Conservation (phyloP, 2,113 vertebrate genomes). For the Acinonyx jubatus region DNA sequence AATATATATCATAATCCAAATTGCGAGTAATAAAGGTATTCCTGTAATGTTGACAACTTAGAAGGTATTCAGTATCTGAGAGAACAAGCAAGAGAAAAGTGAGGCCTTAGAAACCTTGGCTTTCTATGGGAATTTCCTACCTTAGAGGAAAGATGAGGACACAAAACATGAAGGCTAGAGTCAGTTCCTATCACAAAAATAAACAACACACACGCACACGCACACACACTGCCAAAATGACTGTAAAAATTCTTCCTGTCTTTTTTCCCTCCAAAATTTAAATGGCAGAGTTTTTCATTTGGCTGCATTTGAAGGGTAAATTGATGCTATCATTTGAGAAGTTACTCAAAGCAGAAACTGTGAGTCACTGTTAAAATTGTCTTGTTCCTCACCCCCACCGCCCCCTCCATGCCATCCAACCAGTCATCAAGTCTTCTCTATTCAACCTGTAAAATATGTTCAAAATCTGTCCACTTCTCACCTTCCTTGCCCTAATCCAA, state of each 20-base stretch:
- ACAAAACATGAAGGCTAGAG: not conserved
- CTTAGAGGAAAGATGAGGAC: not conserved
- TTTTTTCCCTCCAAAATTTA: not conserved
- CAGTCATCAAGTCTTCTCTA: not conserved
- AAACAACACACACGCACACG: not conserved
- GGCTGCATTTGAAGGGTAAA: not conserved
- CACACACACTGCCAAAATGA: not conserved
- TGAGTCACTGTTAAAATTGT: rapidly evolving
- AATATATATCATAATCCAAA: not conserved
- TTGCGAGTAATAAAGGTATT: not conserved
- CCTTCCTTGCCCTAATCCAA: not conserved
- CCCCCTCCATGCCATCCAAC: not conserved
- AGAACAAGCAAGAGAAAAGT: not conserved
- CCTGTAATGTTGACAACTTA: not conserved
- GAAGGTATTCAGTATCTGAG: not conserved
- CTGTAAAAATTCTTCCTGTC: not conserved
- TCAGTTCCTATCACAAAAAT: not conserved
- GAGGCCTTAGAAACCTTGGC: not conserved
- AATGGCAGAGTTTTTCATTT: not conserved
- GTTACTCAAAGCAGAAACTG: not conserved
- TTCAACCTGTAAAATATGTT: not conserved
- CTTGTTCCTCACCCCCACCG: not conserved
- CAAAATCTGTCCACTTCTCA: not conserved
- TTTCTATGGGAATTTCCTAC: not conserved
- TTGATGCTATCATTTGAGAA: not conserved